Percentiles rank a stretch among this genome's conserved stretches.
Evolutionary conservation across 2,113 vertebrate genomes (phyloP).

Genomic region (Scalopus aquaticus): DNA sequence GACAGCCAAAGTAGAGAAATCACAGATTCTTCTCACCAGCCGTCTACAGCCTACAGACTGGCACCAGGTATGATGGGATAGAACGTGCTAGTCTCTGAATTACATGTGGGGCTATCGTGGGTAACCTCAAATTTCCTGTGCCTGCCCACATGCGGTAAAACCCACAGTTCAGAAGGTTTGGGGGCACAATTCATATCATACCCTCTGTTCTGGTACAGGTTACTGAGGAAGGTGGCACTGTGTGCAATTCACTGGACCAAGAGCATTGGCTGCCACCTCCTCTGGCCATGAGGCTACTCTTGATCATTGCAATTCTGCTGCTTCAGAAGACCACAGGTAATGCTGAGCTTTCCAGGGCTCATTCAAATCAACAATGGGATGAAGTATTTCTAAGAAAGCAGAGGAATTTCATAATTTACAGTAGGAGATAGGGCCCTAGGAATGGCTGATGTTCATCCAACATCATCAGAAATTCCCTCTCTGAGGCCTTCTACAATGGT

Average conservation of each 20-base stretch:
- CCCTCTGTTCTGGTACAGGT: slow-evolving; percentile 36
- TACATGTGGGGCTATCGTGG: not conserved
- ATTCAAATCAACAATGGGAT: not conserved
- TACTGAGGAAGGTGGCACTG: not conserved
- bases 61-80: not conserved
- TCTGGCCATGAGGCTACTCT: slow-evolving; percentile 11
- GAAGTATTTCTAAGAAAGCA: not conserved
- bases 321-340: slow-evolving; percentile 67
- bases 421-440: not conserved
- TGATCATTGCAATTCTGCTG: slow-evolving; percentile 49
- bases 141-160: not conserved
- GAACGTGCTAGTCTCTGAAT: slow-evolving; percentile 18
- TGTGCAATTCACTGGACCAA: slow-evolving; percentile 2
- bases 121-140: slow-evolving; percentile 54
- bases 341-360: not conserved
- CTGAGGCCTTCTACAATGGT: not conserved
- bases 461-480: not conserved
- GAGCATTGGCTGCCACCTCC: not conserved
- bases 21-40: not conserved
- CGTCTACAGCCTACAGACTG: not conserved
- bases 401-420: not conserved
- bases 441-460: not conserved
- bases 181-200: not conserved
- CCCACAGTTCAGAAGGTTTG: not conserved
- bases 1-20: not conserved